Conservation (phyloP, 2,888 invertebrate genomes). For the Rhorus exstirpatorius region DNA sequence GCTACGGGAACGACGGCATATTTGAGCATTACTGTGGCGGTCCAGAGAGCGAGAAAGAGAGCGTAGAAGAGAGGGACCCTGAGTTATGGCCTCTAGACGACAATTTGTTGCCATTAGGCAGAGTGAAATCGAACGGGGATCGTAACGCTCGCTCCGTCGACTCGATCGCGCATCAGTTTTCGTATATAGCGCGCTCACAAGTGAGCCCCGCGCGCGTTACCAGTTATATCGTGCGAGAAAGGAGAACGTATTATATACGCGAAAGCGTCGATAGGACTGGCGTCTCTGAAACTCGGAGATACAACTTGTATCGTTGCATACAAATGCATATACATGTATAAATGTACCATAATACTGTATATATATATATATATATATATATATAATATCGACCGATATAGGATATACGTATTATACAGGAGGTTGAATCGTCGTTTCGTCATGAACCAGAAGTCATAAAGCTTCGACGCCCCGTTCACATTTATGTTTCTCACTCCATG, state of each 20-base stretch:
- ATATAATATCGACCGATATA: slow-evolving; percentile 11
- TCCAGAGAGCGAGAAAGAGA: slow-evolving; percentile 49
- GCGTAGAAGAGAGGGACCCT: slow-evolving; percentile 51
- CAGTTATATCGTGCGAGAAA: slow-evolving; percentile 58
- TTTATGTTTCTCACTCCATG: slow-evolving; percentile 7
- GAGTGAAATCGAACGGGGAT: slow-evolving; percentile 78
- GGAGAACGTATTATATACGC: slow-evolving; percentile 47
- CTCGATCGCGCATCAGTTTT: slow-evolving; percentile 57
- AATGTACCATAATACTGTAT: background rate
- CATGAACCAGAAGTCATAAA: slow-evolving; percentile 65
- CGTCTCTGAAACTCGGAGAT: slow-evolving; percentile 43
- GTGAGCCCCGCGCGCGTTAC: slow-evolving; percentile 34
- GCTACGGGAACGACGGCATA: slow-evolving; percentile 47
- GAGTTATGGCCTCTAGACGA: slow-evolving; percentile 74
- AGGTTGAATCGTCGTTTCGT: slow-evolving; percentile 59
- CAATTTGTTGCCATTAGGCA: slow-evolving; percentile 80
- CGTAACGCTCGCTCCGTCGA: slow-evolving; percentile 68
- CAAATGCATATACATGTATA: background rate
- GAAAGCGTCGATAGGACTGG: slow-evolving; percentile 54
- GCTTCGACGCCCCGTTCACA: slow-evolving; percentile 38
- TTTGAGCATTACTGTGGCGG: slow-evolving; percentile 56
- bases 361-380: slow-evolving; percentile 13
- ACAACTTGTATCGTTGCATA: slow-evolving; percentile 33
- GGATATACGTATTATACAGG: slow-evolving; percentile 57
- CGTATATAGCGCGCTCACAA: slow-evolving; percentile 12